A percentile compares a stretch with the other conserved stretches of the same genome.
phyloP scores from a whole-genome alignment of 2,888 invertebrate genomes.

The Ormyrus nitidulus region DNA sequence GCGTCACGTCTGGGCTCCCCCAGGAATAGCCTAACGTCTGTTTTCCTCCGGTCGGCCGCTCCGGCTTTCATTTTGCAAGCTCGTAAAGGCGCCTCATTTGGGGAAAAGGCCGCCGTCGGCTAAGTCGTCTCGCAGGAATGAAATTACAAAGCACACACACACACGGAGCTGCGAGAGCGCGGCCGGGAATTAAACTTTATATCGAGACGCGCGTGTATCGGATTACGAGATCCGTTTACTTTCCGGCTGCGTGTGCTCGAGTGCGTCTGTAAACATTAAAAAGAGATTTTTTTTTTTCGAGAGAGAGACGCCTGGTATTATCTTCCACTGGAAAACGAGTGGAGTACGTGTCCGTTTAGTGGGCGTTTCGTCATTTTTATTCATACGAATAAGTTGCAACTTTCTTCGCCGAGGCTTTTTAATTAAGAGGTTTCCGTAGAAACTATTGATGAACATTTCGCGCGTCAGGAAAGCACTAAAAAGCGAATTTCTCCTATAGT shows the following conservation, averaged over 20 bases:
- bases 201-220: conserved; percentile 2
- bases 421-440: too few species aligned
- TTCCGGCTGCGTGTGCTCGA: conserved; percentile 5
- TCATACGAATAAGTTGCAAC: too few species aligned
- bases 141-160: conserved; percentile 30
- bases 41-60: background rate
- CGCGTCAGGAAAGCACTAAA: too few species aligned
- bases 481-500: too few species aligned
- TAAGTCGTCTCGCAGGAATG: conserved; percentile 28
- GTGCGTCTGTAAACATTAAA: conserved; percentile 22
- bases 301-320: too few species aligned
- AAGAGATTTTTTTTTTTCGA: background rate
- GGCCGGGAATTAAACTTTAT: conserved; percentile 24
- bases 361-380: too few species aligned
- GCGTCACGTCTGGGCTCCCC: background rate
- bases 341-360: too few species aligned
- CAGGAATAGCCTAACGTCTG: background rate
- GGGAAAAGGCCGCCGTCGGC: background rate
- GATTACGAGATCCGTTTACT: conserved; percentile 44
- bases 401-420: too few species aligned
- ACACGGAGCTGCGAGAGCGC: too few species aligned
- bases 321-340: too few species aligned
- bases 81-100: conserved; percentile 18
- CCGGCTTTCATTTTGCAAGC: conserved; percentile 30
- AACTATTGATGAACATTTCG: too few species aligned